These are phyloP conservation scores for Zonitis immaculata DNA, from an alignment of 2,888 invertebrate species.

Conservation along the genomic window DNA sequence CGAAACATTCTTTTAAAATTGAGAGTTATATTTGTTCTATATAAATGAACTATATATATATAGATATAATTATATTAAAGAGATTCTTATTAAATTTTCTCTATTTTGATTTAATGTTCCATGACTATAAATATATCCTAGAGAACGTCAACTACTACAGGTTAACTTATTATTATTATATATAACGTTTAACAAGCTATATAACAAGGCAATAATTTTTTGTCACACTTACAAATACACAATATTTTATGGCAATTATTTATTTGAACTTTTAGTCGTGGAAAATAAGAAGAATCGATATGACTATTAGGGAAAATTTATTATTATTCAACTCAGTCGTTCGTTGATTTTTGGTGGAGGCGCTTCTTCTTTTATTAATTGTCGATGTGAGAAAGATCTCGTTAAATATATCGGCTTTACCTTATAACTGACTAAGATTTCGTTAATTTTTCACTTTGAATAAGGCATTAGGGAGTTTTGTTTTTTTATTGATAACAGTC, in stretches of 20 bases:
- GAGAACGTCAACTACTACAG: not conserved
- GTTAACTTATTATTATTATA: not conserved
- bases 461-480: too few relatives aligned
- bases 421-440: too few relatives aligned
- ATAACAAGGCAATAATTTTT: constrained; percentile 3
- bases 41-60: not conserved
- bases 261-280: not conserved
- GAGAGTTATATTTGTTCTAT: not conserved
- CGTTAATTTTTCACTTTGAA: too few relatives aligned
- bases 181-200: not conserved
- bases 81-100: not conserved
- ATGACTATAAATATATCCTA: not conserved
- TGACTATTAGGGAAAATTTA: not conserved
- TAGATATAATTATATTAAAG: not conserved
- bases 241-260: not conserved
- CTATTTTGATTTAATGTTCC: constrained; percentile 1
- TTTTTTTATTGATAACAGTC: too few relatives aligned
- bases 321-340: too few relatives aligned
- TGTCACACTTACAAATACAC: not conserved
- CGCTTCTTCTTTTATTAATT: too few relatives aligned
- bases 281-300: not conserved
- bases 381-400: too few relatives aligned
- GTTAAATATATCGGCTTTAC: too few relatives aligned
- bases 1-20: not conserved
- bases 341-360: too few relatives aligned